Percentiles rank a stretch among this genome's conserved stretches.
Conservation (phyloP, 2,888 invertebrate species). For the Scotopteryx bipunctaria region DNA sequence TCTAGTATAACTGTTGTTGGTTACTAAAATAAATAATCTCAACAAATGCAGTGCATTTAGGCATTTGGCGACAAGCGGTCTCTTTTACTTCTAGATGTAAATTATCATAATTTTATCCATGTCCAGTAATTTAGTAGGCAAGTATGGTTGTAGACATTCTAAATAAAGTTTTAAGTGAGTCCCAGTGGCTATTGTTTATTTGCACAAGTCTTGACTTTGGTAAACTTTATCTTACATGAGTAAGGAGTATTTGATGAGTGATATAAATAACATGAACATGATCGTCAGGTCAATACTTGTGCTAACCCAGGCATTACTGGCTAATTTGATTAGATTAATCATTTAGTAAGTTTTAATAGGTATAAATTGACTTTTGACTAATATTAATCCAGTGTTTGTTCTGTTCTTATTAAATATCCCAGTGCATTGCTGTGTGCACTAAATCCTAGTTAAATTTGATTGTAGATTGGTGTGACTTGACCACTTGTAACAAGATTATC, state of each 20-base stretch:
- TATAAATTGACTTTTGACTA: constrained; percentile 45
- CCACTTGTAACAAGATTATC: constrained; percentile 40
- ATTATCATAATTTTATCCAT: constrained; percentile 23
- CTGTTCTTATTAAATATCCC: constrained; percentile 51
- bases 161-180: constrained; percentile 1
- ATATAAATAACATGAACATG: too few species aligned
- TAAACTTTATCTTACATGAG: constrained; percentile 1
- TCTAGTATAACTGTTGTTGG: background rate
- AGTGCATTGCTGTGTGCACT: constrained; percentile 60
- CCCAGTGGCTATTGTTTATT: constrained; percentile 7
- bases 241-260: background rate
- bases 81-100: constrained; percentile 21
- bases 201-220: constrained; percentile 32
- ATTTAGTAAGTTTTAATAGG: constrained; percentile 41
- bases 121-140: constrained; percentile 24
- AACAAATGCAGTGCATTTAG: constrained; percentile 45
- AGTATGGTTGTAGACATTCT: constrained; percentile 24
- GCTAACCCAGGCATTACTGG: constrained; percentile 24
- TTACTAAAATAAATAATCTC: constrained; percentile 19
- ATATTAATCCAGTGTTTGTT: constrained; percentile 54
- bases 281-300: constrained; percentile 1
- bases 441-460: constrained; percentile 56
- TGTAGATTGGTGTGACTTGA: constrained; percentile 34
- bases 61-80: constrained; percentile 51
- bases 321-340: constrained; percentile 40